Evolutionary conservation across 2,113 vertebrate species (phyloP).

Genomic region (Phrynocephalus versicolor): DNA sequence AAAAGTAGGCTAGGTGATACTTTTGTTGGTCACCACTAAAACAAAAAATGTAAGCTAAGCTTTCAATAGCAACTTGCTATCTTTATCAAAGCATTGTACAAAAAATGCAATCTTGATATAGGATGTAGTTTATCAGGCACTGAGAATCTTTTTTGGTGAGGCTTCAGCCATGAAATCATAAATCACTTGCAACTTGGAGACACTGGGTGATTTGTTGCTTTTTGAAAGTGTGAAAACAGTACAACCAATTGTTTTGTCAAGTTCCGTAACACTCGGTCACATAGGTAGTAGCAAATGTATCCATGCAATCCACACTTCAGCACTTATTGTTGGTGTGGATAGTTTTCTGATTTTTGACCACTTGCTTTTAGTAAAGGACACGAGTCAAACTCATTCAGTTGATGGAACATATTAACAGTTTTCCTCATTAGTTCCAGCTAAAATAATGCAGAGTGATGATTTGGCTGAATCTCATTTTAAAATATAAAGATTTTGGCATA

Average conservation of each 20-base stretch:
- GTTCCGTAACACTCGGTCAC: neutral
- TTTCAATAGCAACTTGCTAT: too few species aligned
- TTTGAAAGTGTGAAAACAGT: too few species aligned
- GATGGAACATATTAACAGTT: neutral
- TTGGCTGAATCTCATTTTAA: neutral
- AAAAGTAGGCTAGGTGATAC: too few species aligned
- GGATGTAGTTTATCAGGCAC: too few species aligned
- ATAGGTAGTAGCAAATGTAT: neutral
- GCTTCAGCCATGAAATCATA: neutral
- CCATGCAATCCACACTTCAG: neutral
- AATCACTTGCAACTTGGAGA: neutral
- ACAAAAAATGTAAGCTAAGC: too few species aligned
- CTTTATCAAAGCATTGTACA: too few species aligned
- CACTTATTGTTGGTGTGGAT: neutral
- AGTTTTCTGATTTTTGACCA: neutral
- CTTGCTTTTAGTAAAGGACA: neutral
- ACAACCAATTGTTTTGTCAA: neutral
- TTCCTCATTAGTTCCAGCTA: neutral
- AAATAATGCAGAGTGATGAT: neutral
- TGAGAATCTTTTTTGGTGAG: too few species aligned
- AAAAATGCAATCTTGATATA: too few species aligned
- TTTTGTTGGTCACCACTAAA: too few species aligned
- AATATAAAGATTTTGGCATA: neutral
- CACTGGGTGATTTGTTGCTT: neutral
- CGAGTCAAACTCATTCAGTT: neutral